Evolutionary conservation across 2,888 invertebrate species (phyloP), one percentile per base, ranked within the genome.

Genomic region (Auanema freiburgensis): DNA sequence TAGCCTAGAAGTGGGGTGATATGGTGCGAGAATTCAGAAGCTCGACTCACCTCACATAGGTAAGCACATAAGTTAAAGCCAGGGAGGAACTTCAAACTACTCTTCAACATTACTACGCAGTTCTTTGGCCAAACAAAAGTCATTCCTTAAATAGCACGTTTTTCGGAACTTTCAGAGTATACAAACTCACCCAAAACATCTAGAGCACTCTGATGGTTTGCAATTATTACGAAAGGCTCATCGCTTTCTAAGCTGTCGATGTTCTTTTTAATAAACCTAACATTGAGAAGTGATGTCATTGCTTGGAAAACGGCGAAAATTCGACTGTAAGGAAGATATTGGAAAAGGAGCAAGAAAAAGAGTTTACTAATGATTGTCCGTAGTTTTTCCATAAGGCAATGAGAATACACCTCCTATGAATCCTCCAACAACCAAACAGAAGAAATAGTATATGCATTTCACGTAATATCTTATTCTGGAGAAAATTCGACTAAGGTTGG

Each of bases 171-270:
- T 5, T 21, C 43, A 54, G n/a, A 42, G 21, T 62, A 52, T 5
- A n/a, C n/a, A 57, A 46, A 46, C 65, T 63, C 18, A 79, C 79
- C 74, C 18, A 75, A 65, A 23, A 81, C 69, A 61, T 83, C 83
- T 24, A 83, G 16, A 25, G 78, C 74, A 49, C 79, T 80, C 65
- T 83, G 83, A 59, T 83, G 83, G 55, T 83, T 83, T 44, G 72
- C 72, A 25, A 84, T 72, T 51, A 84, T 57, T 40, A 83, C 79
- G 55, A 64, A 74, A 5, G 79, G 77, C 43, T 72, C 67, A 24
- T 67, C 63, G 16, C 59, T 60, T 16, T 64, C 57, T 33, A 76
- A 55, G 21, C 65, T 64, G 16, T 72, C 65, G 23, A 49, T 59
- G 64, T 77, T 63, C 23, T 74, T 52, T 3, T 73, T 42, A 11